A percentile compares a stretch with the other conserved stretches of the same genome.
Conservation (phyloP, 2,113 vertebrate species). For the Sphyrna mokarran region DNA sequence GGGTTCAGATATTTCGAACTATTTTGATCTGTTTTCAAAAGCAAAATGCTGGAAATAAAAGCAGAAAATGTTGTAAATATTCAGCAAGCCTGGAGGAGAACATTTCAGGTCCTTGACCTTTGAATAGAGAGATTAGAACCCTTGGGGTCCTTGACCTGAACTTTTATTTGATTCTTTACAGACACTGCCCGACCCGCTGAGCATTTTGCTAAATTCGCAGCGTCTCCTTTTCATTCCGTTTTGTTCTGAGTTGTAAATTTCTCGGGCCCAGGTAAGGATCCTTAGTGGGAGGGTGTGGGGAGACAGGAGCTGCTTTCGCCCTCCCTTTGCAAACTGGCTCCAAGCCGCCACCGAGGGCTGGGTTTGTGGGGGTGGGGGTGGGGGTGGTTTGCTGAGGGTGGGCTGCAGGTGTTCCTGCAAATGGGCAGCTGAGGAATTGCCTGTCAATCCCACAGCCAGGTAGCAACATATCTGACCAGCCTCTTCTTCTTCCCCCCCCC, state of each 20-base stretch:
- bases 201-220: too few species aligned
- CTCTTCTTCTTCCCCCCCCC: slow-evolving; percentile 41
- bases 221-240: too few species aligned
- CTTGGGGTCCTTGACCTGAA: too few species aligned
- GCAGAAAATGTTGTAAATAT: not conserved
- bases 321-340: not conserved
- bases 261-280: not conserved
- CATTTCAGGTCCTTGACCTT: not conserved
- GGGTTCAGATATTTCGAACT: too few species aligned
- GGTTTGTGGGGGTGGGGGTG: too few species aligned
- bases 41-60: too few species aligned
- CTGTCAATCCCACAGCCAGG: not conserved
- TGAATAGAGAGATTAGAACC: not conserved
- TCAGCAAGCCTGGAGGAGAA: too few species aligned
- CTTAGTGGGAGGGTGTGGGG: too few species aligned
- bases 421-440: not conserved
- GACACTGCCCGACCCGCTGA: too few species aligned
- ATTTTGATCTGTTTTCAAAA: not conserved
- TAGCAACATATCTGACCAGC: not conserved
- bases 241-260: too few species aligned
- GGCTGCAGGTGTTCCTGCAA: not conserved
- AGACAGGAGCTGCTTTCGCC: not conserved
- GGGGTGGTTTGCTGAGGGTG: not conserved
- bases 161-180: too few species aligned
- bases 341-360: not conserved